Percentiles rank a stretch among this genome's conserved stretches.
phyloP scores from a whole-genome alignment of 2,888 invertebrate species.

The Stenchaetothrips biformis region DNA sequence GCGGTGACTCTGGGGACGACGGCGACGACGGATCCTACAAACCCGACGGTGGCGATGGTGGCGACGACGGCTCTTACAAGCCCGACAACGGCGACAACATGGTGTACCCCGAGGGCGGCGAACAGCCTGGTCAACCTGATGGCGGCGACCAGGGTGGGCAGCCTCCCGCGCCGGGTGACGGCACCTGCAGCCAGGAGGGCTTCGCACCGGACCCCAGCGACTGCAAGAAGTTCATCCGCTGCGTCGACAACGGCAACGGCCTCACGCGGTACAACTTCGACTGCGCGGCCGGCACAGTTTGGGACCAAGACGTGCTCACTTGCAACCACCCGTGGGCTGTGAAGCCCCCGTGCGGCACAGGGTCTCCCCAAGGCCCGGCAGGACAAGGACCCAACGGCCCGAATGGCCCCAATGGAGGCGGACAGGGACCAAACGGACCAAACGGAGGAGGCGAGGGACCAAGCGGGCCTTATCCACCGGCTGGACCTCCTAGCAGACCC shows the following conservation, averaged over 20 bases:
- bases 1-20: background rate
- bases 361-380: background rate
- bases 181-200: slow-evolving; percentile 53
- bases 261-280: slow-evolving; percentile 55
- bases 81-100: background rate
- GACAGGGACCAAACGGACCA: background rate
- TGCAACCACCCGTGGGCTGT: slow-evolving; percentile 58
- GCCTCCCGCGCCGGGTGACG: slow-evolving; percentile 21
- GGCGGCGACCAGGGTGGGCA: slow-evolving; percentile 22
- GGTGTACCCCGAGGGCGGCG: background rate
- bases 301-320: slow-evolving; percentile 59
- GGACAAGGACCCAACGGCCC: slow-evolving; percentile 30
- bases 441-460: background rate
- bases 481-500: background rate
- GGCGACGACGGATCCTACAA: slow-evolving; percentile 4
- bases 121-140: background rate
- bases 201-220: slow-evolving; percentile 57
- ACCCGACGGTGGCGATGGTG: background rate
- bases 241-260: slow-evolving; percentile 51
- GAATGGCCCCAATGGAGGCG: background rate
- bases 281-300: slow-evolving; percentile 63
- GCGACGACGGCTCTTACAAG: slow-evolving; percentile 8
- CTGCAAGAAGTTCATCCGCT: slow-evolving; percentile 64
- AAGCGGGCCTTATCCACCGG: background rate
- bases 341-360: slow-evolving; percentile 40